A percentile compares a stretch with the other conserved stretches of the same genome.
phyloP scores from a whole-genome alignment of 1,140 invertebrate genomes.

The Battus philenor region DNA sequence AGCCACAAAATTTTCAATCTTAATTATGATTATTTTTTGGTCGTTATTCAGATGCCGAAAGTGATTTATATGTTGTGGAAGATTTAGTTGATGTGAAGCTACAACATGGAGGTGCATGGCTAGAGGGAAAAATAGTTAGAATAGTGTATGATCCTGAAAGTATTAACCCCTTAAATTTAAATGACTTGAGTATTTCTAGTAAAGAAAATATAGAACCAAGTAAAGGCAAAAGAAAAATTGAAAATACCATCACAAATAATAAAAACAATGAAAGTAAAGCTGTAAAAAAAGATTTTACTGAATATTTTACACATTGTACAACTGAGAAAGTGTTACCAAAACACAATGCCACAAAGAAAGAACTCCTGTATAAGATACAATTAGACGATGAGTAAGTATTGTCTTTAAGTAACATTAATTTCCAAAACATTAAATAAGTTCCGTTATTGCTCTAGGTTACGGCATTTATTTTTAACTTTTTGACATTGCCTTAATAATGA shows the following conservation, averaged over 20 bases:
- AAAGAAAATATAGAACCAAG: conserved; percentile 19
- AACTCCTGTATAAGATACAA: conserved; percentile 70
- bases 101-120: conserved; percentile 79
- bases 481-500: too few relatives aligned
- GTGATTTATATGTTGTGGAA: conserved; percentile 79
- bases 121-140: conserved; percentile 77
- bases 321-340: conserved; percentile 22
- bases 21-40: conserved; percentile 17
- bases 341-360: conserved; percentile 18
- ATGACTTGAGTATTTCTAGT: conserved; percentile 8
- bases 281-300: conserved; percentile 42
- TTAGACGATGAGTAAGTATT: conserved; percentile 65
- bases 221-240: conserved; percentile 31
- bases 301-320: conserved; percentile 33
- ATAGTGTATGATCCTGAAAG: conserved; percentile 46
- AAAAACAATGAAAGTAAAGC: conserved; percentile 20
- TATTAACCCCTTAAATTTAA: conserved; percentile 11
- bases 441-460: background rate
- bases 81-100: conserved; percentile 83
- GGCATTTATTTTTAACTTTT: too few relatives aligned
- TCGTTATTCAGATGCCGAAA: conserved; percentile 59
- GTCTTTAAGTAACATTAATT: background rate
- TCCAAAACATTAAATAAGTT: background rate
- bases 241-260: conserved; percentile 34
- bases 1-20: too few relatives aligned